A percentile compares a stretch with the other conserved stretches of the same genome.
phyloP scores from a whole-genome alignment of 1,140 invertebrate species.

The Lordiphosa clarofinis region DNA sequence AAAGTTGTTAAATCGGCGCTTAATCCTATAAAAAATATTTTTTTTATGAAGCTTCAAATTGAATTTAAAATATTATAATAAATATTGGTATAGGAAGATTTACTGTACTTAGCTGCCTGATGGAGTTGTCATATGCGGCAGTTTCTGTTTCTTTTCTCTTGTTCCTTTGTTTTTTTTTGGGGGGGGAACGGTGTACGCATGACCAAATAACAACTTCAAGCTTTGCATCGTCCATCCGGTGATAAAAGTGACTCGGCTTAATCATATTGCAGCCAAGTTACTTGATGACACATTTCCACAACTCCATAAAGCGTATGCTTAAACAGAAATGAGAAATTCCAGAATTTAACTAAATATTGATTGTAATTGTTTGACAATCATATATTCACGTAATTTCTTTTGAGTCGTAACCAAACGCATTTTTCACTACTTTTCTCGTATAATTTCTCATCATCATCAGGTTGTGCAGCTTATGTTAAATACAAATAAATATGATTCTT shows the following conservation, averaged over 20 bases:
- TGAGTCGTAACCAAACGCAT: too few relatives aligned
- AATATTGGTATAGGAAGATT: too few relatives aligned
- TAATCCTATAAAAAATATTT: too few relatives aligned
- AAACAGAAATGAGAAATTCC: background rate
- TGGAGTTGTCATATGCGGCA: constrained; percentile 49
- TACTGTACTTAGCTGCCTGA: constrained; percentile 25
- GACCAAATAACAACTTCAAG: constrained; percentile 26
- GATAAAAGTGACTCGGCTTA: constrained; percentile 23
- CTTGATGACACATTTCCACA: constrained; percentile 16
- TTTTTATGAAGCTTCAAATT: too few relatives aligned
- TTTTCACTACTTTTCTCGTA: too few relatives aligned
- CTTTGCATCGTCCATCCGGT: constrained; percentile 15
- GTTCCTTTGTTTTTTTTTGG: constrained; percentile 10
- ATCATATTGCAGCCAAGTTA: background rate
- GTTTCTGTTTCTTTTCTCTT: constrained; percentile 20
- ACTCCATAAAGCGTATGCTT: background rate
- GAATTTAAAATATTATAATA: too few relatives aligned
- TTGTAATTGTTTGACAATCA: too few relatives aligned
- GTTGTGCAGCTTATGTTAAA: constrained; percentile 1
- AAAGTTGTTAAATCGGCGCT: too few relatives aligned
- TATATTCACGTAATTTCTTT: too few relatives aligned
- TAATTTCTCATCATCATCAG: constrained; percentile 3
- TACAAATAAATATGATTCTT: constrained; percentile 34
- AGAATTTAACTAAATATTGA: too few relatives aligned
- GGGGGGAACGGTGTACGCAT: constrained; percentile 50